Evolutionary conservation across 2,113 vertebrate genomes (phyloP), one percentile per base, ranked within the genome.

Genomic region (Mellivora capensis): DNA sequence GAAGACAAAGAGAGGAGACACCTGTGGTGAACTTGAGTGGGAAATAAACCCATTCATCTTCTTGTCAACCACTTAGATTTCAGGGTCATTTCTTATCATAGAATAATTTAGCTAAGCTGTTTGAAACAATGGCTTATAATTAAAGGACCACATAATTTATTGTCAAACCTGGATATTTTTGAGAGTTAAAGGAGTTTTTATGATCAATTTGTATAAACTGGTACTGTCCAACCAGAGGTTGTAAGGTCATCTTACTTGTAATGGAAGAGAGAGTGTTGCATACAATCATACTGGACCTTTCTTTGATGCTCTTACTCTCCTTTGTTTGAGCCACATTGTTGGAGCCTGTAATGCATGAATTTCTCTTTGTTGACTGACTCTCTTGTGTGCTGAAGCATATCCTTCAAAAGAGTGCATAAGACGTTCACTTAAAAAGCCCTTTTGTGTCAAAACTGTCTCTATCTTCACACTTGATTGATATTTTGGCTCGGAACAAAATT

Each of bases 311-410:
- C 27, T 49, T 37, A 31, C 21, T 76, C 1, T 54, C 59, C 21
- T 79, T 61, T n/a, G 42, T 62, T 90, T 8, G 6, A 31, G 52
- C 37, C 54, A 47, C 23, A 64, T 71, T 79, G 13, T 74, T 61
- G 83, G 44, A 62, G 27, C 27, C 69, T 91, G 39, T 42, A 64
- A 42, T 84, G 21, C 15, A 44, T 57, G 87, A n/a, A 31, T 93
- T 93, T 95, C 82, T 52, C 59, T 79, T 83, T 93, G 49, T 62
- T 81, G 72, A 52, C 34, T 34, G 47, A 69, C 37, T 81, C 29
- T 11, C 49, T 96, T 90, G 12, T 76, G 62, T 96, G 44, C 72
- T 93, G 80, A 94, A 90, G 39, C 67, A 29, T 87, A 86, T 74
- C 89, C 34, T 86, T 67, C 20, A 62, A 64, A 91, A 81, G n/a